Conservation (phyloP, 2,797 vertebrate species). For the Poliocrania exsul region DNA sequence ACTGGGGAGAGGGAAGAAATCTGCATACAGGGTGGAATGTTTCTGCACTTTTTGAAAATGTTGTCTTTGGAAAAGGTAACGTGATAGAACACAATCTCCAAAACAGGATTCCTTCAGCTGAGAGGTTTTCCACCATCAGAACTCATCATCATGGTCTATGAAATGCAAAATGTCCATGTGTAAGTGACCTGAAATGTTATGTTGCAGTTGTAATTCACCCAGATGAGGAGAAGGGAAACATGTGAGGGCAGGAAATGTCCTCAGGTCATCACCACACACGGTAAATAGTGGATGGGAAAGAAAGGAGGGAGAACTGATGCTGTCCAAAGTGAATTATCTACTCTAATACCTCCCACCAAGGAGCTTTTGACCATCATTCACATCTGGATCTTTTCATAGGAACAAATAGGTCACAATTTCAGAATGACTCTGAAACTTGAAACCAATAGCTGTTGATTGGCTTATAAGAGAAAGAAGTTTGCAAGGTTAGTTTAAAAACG, state of each 20-base stretch:
- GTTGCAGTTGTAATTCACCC: not conserved
- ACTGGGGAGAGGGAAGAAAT: not conserved
- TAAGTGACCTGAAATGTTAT: not conserved
- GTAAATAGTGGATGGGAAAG: not conserved
- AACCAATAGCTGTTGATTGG: not conserved
- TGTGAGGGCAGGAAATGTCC: not conserved
- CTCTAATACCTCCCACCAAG: not conserved
- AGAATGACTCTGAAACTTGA: not conserved
- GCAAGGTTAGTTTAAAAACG: not conserved
- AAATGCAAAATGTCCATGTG: not conserved
- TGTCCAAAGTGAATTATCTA: not conserved
- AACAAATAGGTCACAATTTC: not conserved
- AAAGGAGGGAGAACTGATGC: not conserved
- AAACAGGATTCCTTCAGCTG: not conserved
- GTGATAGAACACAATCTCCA: not conserved
- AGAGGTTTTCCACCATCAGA: not conserved
- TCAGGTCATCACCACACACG: not conserved
- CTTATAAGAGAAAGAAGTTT: not conserved
- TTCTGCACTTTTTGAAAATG: not conserved
- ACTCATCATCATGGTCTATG: not conserved
- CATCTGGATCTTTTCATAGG: not conserved
- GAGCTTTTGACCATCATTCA: not conserved
- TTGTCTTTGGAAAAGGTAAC: not conserved
- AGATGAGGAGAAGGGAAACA: not conserved
- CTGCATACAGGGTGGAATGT: rapidly evolving